phyloP scores from a whole-genome alignment of 1,140 invertebrate species.

The Eriosoma lanigerum region DNA sequence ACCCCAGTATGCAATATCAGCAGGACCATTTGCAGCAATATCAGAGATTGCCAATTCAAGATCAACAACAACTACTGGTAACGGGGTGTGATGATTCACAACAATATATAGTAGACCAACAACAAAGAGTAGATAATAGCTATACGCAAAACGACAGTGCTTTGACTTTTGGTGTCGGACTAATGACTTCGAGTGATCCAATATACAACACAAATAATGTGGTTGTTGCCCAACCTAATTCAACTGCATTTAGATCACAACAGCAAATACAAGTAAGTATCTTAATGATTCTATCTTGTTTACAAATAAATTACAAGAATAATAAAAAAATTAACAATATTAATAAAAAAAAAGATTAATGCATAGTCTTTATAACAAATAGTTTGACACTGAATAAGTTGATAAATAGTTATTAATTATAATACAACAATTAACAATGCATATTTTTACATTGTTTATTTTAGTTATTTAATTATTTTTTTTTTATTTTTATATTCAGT shows the following conservation, averaged over 20 bases:
- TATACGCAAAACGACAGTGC: not conserved
- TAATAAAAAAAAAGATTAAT: no score
- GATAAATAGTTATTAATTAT: no score
- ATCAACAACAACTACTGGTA: not conserved
- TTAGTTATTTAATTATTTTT: no score
- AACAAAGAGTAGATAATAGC: not conserved
- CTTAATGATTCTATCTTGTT: not conserved
- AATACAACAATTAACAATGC: no score
- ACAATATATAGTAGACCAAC: not conserved
- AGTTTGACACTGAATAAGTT: no score
- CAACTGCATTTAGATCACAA: not conserved
- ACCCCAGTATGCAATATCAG: not conserved
- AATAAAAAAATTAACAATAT: no score
- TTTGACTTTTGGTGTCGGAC: not conserved
- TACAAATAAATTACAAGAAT: no score
- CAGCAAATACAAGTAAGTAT: not conserved
- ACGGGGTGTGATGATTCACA: not conserved
- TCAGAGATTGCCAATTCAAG: conserved; percentile 19
- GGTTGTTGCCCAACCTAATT: not conserved
- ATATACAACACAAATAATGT: not conserved
- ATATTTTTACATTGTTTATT: no score
- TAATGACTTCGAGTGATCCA: not conserved
- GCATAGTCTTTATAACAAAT: no score
- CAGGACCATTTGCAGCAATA: conserved; percentile 34
- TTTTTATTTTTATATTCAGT: no score